Conservation (phyloP, 23 tunicate species). For the Halocynthia roretzi region DNA sequence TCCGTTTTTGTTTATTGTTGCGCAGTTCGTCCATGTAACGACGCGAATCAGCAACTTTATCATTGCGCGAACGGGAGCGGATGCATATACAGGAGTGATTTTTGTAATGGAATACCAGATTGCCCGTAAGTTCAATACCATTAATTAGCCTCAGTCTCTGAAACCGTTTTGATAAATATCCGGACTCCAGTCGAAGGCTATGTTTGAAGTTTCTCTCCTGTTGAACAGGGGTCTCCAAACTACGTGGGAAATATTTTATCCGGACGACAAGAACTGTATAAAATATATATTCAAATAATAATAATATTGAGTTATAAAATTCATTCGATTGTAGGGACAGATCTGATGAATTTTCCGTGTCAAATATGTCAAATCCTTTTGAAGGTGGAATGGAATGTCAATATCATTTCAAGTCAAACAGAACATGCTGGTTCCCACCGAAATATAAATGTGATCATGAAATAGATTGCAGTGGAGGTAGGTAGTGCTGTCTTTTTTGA, state of each 20-base stretch:
- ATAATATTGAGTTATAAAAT: too few relatives aligned
- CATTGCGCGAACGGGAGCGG: not conserved
- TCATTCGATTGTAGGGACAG: constrained; percentile 34
- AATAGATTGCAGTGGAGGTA: constrained; percentile 50
- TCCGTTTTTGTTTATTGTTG: too few relatives aligned
- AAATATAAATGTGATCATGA: constrained; percentile 48
- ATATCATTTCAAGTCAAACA: not conserved
- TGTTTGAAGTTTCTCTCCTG: too few relatives aligned
- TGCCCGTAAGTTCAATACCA: constrained; percentile 7
- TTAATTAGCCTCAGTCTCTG: not conserved
- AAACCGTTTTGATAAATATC: too few relatives aligned
- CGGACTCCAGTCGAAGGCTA: too few relatives aligned
- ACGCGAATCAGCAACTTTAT: not conserved
- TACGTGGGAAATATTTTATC: too few relatives aligned
- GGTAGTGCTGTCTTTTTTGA: too few relatives aligned
- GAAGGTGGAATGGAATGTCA: not conserved
- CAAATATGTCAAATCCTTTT: constrained; percentile 12
- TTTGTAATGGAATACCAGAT: not conserved
- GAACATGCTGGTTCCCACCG: constrained; percentile 30
- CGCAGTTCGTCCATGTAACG: not conserved
- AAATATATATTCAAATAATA: too few relatives aligned
- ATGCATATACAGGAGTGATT: constrained; percentile 7
- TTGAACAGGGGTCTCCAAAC: too few relatives aligned
- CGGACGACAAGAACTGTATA: too few relatives aligned
- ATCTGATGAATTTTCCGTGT: constrained; percentile 36